A percentile compares a stretch with the other conserved stretches of the same genome.
These are phyloP conservation scores for Ammodytes dubius DNA, from an alignment of 2,113 vertebrate species.

Conservation along the genomic window DNA sequence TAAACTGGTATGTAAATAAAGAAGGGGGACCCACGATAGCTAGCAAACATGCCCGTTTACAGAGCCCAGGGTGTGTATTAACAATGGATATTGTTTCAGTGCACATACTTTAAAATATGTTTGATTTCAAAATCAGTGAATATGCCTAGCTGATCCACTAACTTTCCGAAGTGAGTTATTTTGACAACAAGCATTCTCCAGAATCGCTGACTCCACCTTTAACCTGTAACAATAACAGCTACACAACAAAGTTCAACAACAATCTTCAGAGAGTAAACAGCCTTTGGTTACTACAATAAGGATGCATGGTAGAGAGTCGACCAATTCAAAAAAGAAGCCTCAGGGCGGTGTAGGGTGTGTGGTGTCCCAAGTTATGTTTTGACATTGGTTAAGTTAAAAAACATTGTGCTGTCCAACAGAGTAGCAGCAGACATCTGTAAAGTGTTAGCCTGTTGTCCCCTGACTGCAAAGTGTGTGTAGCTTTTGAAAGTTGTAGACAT, in stretches of 20 bases:
- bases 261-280: not conserved
- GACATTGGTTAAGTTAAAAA: constrained; percentile 44
- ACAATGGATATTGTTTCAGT: too few species aligned
- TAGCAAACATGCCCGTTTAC: too few species aligned
- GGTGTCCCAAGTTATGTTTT: constrained; percentile 34
- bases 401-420: constrained; percentile 53
- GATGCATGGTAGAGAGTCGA: constrained; percentile 16
- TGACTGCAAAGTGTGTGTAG: constrained; percentile 48
- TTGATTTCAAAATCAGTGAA: too few species aligned
- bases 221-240: not conserved
- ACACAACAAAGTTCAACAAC: not conserved
- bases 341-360: not conserved
- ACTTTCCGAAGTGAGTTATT: too few species aligned
- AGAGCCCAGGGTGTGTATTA: too few species aligned
- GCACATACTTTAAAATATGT: too few species aligned
- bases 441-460: constrained; percentile 62
- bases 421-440: constrained; percentile 66
- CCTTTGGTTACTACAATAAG: not conserved
- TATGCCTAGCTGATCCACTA: too few species aligned
- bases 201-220: not conserved
- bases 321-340: constrained; percentile 30
- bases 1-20: too few species aligned
- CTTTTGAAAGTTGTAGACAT: constrained; percentile 66
- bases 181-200: too few species aligned
- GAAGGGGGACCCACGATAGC: too few species aligned